Conservation (phyloP, 2,797 vertebrate species). For the Argentina silus region DNA sequence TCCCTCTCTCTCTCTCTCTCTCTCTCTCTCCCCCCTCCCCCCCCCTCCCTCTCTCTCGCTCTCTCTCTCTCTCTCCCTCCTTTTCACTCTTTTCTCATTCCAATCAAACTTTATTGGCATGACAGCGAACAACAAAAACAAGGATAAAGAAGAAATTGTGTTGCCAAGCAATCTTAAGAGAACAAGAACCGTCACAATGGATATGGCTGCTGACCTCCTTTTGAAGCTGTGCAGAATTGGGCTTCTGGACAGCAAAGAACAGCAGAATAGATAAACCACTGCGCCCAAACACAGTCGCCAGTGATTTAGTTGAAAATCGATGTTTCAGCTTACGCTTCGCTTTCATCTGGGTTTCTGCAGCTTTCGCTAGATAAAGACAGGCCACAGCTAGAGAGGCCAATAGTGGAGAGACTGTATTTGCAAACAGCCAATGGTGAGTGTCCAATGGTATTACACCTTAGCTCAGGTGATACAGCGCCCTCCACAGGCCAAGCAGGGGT, state of each 20-base stretch:
- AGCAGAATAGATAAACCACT: neutral
- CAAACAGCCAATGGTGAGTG: neutral
- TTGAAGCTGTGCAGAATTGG: neutral
- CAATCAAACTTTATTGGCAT: neutral
- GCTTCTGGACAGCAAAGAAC: neutral
- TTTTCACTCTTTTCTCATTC: neutral
- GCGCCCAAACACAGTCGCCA: too few relatives aligned
- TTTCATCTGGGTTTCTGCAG: neutral
- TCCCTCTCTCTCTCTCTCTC: neutral
- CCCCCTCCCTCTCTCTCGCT: neutral
- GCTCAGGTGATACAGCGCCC: conserved; percentile 1
- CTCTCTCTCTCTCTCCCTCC: neutral
- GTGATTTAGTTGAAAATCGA: conserved; percentile 4
- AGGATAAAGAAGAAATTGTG: neutral
- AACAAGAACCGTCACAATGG: neutral
- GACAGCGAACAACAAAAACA: conserved; percentile 4
- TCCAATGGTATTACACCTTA: neutral
- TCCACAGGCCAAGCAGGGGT: conserved; percentile 1
- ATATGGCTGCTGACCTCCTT: neutral
- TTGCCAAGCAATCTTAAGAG: neutral
- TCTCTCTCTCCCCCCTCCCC: neutral
- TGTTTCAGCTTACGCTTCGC: neutral
- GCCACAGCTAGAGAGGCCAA: too few relatives aligned
- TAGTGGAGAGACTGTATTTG: neutral
- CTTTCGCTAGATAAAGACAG: conserved; percentile 6